phyloP scores from a whole-genome alignment of 2,113 vertebrate genomes.

The Macaca fascicularis region DNA sequence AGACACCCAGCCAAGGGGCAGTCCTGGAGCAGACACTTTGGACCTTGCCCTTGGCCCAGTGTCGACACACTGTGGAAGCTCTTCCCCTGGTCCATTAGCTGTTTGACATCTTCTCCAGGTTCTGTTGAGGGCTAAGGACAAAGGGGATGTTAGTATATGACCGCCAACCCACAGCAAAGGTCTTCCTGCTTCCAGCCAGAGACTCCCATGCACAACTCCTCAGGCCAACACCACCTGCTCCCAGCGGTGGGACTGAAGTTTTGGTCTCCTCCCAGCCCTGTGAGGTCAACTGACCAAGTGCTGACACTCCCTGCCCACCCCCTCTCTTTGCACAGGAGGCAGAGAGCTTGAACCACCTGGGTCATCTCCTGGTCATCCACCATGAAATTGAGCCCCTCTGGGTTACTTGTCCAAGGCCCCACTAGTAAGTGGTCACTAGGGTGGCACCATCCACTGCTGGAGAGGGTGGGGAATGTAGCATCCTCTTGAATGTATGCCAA shows the following conservation, averaged over 20 bases:
- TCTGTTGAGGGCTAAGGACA: slow-evolving; percentile 82
- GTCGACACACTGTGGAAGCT: slow-evolving; percentile 87
- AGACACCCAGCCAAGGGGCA: background rate
- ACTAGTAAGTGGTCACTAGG: background rate
- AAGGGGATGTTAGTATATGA: background rate
- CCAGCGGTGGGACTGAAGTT: slow-evolving; percentile 84
- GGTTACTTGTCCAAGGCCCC: no score
- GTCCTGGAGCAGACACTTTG: background rate
- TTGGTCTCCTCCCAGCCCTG: slow-evolving; percentile 86
- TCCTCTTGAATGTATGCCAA: background rate
- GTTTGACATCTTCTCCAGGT: slow-evolving; percentile 81
- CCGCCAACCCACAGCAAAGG: background rate
- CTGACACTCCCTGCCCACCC: background rate
- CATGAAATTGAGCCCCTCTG: background rate
- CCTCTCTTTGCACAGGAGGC: background rate
- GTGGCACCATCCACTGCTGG: background rate
- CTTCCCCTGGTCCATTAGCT: slow-evolving; percentile 89
- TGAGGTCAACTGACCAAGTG: background rate
- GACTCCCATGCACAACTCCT: background rate
- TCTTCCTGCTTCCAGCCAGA: background rate
- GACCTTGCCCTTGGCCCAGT: slow-evolving; percentile 88
- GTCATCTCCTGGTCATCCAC: background rate
- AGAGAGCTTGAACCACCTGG: no score
- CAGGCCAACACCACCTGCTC: background rate
- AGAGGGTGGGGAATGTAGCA: background rate